Evolutionary conservation across 2,888 invertebrate genomes (phyloP).

Genomic region (Lasioglossum lativentre): DNA sequence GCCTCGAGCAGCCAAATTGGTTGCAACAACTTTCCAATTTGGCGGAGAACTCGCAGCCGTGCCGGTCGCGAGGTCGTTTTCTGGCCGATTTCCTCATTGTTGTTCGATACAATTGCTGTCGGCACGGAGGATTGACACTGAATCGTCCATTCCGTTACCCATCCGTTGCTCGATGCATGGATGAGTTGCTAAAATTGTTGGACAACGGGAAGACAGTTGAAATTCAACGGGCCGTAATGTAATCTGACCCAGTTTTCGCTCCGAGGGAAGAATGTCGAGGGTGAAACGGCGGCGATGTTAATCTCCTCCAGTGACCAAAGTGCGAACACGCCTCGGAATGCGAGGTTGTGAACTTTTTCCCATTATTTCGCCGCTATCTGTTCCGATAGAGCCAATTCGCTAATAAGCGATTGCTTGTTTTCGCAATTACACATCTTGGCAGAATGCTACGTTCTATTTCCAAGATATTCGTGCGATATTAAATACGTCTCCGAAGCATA

Average conservation of each 20-base stretch:
- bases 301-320: background rate
- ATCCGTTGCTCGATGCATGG: too few relatives aligned
- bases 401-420: background rate
- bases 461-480: background rate
- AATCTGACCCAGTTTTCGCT: constrained; percentile 9
- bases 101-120: constrained; percentile 9
- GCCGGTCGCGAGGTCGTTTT: constrained; percentile 29
- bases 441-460: background rate
- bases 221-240: background rate
- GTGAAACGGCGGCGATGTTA: background rate
- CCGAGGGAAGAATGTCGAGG: background rate
- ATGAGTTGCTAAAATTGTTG: background rate
- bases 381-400: background rate
- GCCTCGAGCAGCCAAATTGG: constrained; percentile 46
- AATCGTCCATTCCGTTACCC: background rate
- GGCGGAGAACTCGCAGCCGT: constrained; percentile 18
- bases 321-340: background rate
- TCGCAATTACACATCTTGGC: too few relatives aligned
- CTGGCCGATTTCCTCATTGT: constrained; percentile 29
- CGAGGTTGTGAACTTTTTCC: background rate
- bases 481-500: background rate
- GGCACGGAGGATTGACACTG: background rate
- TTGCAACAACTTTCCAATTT: constrained; percentile 54
- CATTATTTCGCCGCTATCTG: background rate
- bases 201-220: background rate